Evolutionary conservation across 2,113 vertebrate genomes (phyloP).

Genomic region (Montifringilla adamsi): DNA sequence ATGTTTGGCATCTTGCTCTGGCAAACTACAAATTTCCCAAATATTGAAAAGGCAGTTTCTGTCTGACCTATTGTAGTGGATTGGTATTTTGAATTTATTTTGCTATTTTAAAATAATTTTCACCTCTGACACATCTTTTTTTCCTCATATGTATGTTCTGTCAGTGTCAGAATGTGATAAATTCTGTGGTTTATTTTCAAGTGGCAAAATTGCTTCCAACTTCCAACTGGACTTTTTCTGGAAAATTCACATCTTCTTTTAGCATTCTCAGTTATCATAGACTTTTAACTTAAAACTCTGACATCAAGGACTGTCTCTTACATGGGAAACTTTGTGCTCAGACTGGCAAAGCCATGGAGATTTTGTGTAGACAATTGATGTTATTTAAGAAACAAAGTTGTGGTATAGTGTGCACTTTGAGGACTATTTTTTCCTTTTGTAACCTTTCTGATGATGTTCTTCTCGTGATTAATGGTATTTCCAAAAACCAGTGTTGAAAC

Average conservation of each 20-base stretch:
- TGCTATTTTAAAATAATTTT: neutral
- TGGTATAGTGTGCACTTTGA: neutral
- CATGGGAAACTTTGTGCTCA: neutral
- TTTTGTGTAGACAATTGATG: neutral
- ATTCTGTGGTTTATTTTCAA: conserved; percentile 47
- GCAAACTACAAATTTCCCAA: neutral
- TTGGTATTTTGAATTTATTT: neutral
- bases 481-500: neutral
- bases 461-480: neutral
- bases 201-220: conserved; percentile 43
- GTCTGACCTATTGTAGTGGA: neutral
- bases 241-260: neutral
- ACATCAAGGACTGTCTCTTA: neutral
- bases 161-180: conserved; percentile 3
- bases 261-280: neutral
- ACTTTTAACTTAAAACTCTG: neutral
- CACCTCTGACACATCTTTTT: neutral
- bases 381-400: neutral
- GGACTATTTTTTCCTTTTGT: neutral
- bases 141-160: neutral
- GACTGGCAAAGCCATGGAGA: neutral
- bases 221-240: conserved; percentile 44
- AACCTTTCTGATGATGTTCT: neutral
- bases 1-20: neutral
- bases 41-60: neutral